Evolutionary conservation across 2,113 vertebrate genomes (phyloP), one percentile per base, ranked within the genome.

Genomic region (Mus pahari): DNA sequence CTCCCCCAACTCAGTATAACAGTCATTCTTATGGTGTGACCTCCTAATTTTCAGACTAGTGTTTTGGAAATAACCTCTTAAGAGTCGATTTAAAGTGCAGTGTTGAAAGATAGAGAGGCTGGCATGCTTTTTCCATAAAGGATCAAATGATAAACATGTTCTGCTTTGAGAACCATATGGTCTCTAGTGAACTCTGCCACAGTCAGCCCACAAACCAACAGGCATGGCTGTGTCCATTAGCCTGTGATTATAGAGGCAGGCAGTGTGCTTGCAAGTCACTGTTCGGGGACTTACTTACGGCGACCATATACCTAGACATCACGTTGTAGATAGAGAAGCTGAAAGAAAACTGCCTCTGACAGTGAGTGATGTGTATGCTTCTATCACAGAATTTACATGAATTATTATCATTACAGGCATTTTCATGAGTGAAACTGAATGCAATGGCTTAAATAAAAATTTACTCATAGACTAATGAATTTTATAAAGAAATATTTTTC

Each of bases 31-130:
- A 24, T 58, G 53, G 1, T 89, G 7, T 83, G 55, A 36, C 16
- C 42, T 39, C 39, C 53, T 66, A 33, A 82, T 36, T 97, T 6
- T 73, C 87, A 94, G 64, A 64, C n/a, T 45, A 16, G 12, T 86
- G 39, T 89, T 89, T 66, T 68, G 78, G 86, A 64, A 94, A 39
- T 94, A 84, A 60, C 64, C 64, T 95, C 78, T 92, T 90, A 71
- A 62, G 62, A 45, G 22, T 64, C 55, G 91, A 24, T 31, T 45
- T 58, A 70, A 94, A 89, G 60, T 91, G 39, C 48, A 33, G 36
- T 90, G 50, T 8, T 83, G 10, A 66, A 62, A 96, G 75, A 33
- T 70, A 20, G 60, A 31, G 24, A 28, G 24, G 39, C 50, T 60
- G 24, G 33, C 39, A 62, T 24, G 83, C 28, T 50, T 88, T 74